Percentiles rank a stretch among this genome's conserved stretches.
phyloP scores from a whole-genome alignment of 2,888 invertebrate species.

The Pristionchus japonicus region DNA sequence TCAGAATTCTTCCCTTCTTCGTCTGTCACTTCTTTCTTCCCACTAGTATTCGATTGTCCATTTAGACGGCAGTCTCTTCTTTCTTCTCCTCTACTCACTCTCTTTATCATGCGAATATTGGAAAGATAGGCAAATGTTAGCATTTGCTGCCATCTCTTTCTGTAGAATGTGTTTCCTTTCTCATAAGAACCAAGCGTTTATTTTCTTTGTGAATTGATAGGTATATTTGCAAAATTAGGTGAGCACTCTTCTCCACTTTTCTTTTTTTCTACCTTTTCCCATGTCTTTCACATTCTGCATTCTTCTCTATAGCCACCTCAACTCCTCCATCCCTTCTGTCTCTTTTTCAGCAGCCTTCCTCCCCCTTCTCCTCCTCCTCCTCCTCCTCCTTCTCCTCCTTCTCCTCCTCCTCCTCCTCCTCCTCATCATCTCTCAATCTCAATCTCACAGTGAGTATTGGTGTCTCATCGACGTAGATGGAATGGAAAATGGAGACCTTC shows the following conservation, averaged over 20 bases:
- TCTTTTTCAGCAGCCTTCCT: not conserved
- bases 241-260: no score
- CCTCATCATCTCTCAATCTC: not conserved
- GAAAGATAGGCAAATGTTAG: not conserved
- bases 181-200: no score
- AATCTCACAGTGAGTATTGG: not conserved
- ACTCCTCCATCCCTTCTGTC: not conserved
- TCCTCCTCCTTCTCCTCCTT: no score
- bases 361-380: not conserved
- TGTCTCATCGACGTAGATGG: not conserved
- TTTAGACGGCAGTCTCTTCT: not conserved
- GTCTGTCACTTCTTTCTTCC: not conserved
- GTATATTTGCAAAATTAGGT: no score
- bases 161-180: no score
- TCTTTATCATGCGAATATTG: not conserved
- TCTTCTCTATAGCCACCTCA: not conserved
- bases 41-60: conserved; percentile 25
- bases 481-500: conserved; percentile 2
- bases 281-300: not conserved
- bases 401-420: not conserved
- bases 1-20: not conserved
- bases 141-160: not conserved
- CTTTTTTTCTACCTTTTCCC: not conserved
- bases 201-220: no score
- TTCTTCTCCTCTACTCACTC: not conserved